Evolutionary conservation across 1,140 invertebrate species (phyloP), one percentile per base, ranked within the genome.

Genomic region (Popillia japonica): DNA sequence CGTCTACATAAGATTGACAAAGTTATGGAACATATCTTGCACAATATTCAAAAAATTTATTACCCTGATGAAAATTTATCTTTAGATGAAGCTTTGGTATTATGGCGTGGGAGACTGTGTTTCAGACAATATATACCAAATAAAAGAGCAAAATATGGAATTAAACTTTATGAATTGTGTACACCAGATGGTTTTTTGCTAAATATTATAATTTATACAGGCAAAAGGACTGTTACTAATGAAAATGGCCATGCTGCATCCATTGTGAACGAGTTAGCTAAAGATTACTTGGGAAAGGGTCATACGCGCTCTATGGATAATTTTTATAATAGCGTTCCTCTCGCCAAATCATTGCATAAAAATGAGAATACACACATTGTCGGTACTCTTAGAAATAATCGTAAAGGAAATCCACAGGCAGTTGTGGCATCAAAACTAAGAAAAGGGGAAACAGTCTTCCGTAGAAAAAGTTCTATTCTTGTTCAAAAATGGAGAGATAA

Each of bases 31-130:
- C 27, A 68, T 61, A 59, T 73, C 22, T 55, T 74, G 14, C 23
- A 55, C 6, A 78, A 78, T 61, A 78, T 73, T 40, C 11, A 74
- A 40, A 78, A 23, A 20, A 78, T 82, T n/a, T 82, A 80, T 78
- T 78, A 81, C 55, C 75, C 79, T 59, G 59, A 40, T 40, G 76
- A 78, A 77, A 20, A 77, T 72, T 73, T 78, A 14, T 79, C 77
- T 78, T 78, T 85, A 76, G 83, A 86, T 81, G 84, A 86, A 80
- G 80, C 81, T 17, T 78, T 84, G 75, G 78, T 86, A 64, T 81
- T 84, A 72, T 79, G 74, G 74, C 23, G 78, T 8, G 40, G 78
- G 6, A 17, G 64, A 23, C n/a, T 79, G 11, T 40, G 17, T 11
- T 79, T 79, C 48, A 44, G 68, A 20, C 61, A 76, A 34, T 76